Evolutionary conservation across 2,797 vertebrate species (phyloP), one percentile per base, ranked within the genome.

Genomic region (Anomalospiza imberbis): DNA sequence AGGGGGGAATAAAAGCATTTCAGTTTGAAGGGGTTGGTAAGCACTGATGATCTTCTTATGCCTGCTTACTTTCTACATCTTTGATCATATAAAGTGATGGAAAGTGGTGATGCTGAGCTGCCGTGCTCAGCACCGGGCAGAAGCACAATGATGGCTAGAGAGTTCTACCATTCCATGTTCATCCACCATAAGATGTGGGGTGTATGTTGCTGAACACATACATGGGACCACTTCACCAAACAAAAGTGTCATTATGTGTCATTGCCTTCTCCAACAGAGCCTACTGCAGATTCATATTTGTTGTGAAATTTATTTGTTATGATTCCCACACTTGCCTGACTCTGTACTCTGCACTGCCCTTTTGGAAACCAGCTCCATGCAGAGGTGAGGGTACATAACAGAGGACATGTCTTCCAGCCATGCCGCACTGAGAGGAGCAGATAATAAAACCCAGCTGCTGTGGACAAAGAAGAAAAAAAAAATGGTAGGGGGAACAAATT

Each of bases 401-500:
- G 20, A 13, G 12, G 4, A 54, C 12, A 5, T 32, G 18, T 65
- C 20, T 81, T 84, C 66, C 31, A 58, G 24, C 29, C 32, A 18
- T 42, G n/a, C 6, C 44, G 8, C 55, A 47, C 25, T 3, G 3
- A 88, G 25, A 67, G 24, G 14, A 57, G 31, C 22, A 76, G 22
- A 29, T 38, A 48, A 65, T 76, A 86, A 75, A 78, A 5, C 29
- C 61, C 26, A 65, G 10, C 13, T 85, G 25, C 53, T 80, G 26
- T 42, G 31, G 17, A 58, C 8, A 40, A 74, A 74, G 44, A 14
- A 62, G 12, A 36, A 66, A 73, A 78, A 42, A 71, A 11, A 76
- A 0, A 1, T 6, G 11, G 5, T 31, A 18, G 2, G 7, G 13
- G 13, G 7, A n/a, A 47, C 22, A 65, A 83, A 75, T 16, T 22